Base-by-base conservation (phyloP, 2,113 vertebrate genomes). In the Campylomormyrus numenius region DNA sequence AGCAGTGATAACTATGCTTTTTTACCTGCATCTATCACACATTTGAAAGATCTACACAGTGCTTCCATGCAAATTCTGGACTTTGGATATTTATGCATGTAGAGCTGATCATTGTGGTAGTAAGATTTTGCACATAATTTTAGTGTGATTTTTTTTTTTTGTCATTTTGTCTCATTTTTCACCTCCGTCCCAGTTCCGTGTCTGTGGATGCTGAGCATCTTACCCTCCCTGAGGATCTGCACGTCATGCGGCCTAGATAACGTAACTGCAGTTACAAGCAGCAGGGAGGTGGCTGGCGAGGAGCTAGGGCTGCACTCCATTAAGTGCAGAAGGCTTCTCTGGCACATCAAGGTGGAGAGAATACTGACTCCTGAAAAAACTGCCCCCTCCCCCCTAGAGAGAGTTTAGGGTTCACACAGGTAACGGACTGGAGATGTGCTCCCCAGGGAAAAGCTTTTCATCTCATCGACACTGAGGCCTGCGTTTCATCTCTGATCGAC, bases 281-380 rank as follows among this genome's bases (percentile, higher is more conserved):
- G 39, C 85, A 85, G 88, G 48, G 70, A 66, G n/a, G 62, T 66
- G 31, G 56, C 84, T 88, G 66, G n/a, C 62, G 48, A 80, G 21
- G 49, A 45, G n/a, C 9, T 50, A 66, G 83, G 11, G 19, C 50
- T 87, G 83, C 24, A 88, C 50, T 48, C 13, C 35, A 56, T 91
- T 88, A 87, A 39, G 27, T 66, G 35, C 24, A 77, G 48, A 66
- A 90, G 45, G 10, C 4, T 5, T 91, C 24, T 88, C 48, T 42
- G 74, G 74, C 87, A 86, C 58, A 84, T 89, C 49, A 89, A 88
- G n/a, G 50, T 85, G 90, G 87, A 86, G 35, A 42, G 52, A 56
- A 50, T 35, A 3, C 48, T 50, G 49, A 8, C 17, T 45, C 31
- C 5, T 49, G 50, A 27, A 88, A 10, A 35, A 70, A 45, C 74